Base-by-base conservation (phyloP, 2,888 invertebrate species). In the Lamproptera curius region DNA sequence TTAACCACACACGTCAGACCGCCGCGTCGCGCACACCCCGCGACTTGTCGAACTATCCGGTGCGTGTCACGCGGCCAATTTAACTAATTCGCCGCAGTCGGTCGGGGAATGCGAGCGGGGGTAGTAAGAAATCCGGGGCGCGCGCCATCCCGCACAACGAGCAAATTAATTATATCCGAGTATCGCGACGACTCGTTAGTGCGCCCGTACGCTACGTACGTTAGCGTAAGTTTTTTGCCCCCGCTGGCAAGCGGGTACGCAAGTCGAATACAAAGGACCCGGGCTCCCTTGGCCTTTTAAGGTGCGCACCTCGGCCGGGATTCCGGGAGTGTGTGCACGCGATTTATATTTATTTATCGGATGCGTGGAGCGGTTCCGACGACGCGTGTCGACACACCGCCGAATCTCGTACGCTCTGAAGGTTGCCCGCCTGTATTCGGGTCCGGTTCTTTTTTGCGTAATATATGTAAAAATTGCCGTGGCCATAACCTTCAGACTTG, bases 171-270 rank as follows among this genome's bases (percentile, higher is more conserved):
- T 47, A 47, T 33, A 42, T 39, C 58, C 60, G 50, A 61, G 49
- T 61, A 57, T 56, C 58, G 48, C 26, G 42, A 59, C 65, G 67
- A 58, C 70, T 69, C 58, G 61, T 59, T 61, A 59, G 60, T 48
- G 36, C 35, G 54, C 62, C 73, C 71, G 63, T 72, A 75, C 73
- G 69, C 70, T 79, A 81, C 80, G 75, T 80, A 81, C 80, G 73
- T 78, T 76, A 80, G 67, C 83, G 84, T 84, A 83, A n/a, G 70
- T 73, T 85, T 85, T 84, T 85, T 80, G 75, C 62, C 41, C 45
- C n/a, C n/a, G n/a, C 59, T 42, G 45, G 57, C 62, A 64, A 63
- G 65, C 63, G 56, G 73, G 65, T 64, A 20, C 20, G 20, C 20
- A 68, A 52, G 54, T 56, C 66, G 79, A 73, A 82, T 82, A 79